Base-by-base conservation (phyloP, 1,140 invertebrate genomes). In the Wasmannia auropunctata region DNA sequence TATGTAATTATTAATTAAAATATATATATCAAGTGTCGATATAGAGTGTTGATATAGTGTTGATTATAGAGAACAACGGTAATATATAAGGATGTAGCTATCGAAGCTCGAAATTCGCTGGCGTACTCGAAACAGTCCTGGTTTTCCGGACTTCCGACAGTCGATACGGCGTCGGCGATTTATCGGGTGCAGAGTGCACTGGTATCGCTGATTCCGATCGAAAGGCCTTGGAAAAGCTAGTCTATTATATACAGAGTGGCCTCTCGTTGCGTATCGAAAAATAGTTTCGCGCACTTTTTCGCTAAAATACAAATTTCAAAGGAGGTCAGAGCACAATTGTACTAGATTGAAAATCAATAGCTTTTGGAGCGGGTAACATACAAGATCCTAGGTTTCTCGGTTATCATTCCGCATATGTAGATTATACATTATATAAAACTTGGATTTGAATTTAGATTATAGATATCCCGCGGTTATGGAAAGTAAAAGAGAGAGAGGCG, bases 161-260 rank as follows among this genome's bases (percentile, higher is more conserved):
- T 83, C 79, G 79, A 83, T 83, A 83, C 51, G 40, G n/a, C 74
- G 51, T 14, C 51, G 79, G 67, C 51, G 79, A 83, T 83, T 83
- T 83, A 83, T 83, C 79, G 8, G 67, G 51, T 8, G 37, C 67
- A 83, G 79, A 83, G 79, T 74, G 79, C 79, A 60, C 79, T 83
- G 40, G 67, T 83, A 83, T 83, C 79, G 79, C 79, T 83, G 67
- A 74, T 83, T 83, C 51, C 51, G 4, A 58, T 83, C 79, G 54
- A 54, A n/a, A 83, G 37, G 46, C 77, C 77, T 80, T 80, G 77
- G 37, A 34, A 43, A 58, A 83, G 25, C 25, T 46, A 46, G 37
- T n/a, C 54, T 14, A 46, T 67, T 43, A 51, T 19, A 22, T 31
- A 46, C 7, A 60, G 8, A 25, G 25, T 83, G 51, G 10, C 28